Percentiles rank a stretch among this genome's conserved stretches.
Conservation (phyloP, 2,797 vertebrate genomes). For the Neostethus bicornis region DNA sequence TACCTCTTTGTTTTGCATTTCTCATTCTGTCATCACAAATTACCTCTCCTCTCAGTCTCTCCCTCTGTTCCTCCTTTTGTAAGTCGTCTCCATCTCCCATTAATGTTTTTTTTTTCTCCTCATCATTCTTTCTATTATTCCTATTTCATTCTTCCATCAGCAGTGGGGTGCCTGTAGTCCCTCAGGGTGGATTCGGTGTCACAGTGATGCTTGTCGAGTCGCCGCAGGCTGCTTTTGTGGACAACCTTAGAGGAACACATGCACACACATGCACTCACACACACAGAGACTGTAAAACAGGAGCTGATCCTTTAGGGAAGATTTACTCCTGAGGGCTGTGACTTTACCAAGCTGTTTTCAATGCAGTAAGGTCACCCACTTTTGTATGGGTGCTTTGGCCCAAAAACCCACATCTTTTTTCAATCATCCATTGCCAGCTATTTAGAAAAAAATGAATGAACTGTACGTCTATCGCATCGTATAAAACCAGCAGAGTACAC, state of each 20-base stretch:
- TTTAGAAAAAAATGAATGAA: too few species aligned
- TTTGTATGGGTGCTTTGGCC: conserved; percentile 15
- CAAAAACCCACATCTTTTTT: not conserved
- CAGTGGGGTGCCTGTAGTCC: conserved; percentile 41
- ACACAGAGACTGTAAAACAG: conserved; percentile 27
- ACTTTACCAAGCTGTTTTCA: conserved; percentile 53
- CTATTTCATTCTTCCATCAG: conserved; percentile 21
- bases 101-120: conserved; percentile 9
- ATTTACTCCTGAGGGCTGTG: conserved; percentile 53
- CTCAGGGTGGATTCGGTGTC: conserved; percentile 58
- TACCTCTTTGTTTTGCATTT: conserved; percentile 62
- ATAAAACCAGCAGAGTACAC: too few species aligned
- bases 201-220: conserved; percentile 49
- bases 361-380: conserved; percentile 15
- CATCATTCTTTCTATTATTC: conserved; percentile 30
- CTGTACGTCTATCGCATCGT: too few species aligned
- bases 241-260: conserved; percentile 18
- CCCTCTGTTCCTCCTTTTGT: conserved; percentile 39
- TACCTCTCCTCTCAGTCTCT: conserved; percentile 50
- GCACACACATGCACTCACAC: conserved; percentile 6
- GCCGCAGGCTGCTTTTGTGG: conserved; percentile 54
- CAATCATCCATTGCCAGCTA: too few species aligned
- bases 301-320: conserved; percentile 45
- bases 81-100: conserved; percentile 32
- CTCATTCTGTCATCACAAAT: conserved; percentile 59